phyloP scores from a whole-genome alignment of 1,140 invertebrate genomes.

The Thalassaphorura encarpata region DNA sequence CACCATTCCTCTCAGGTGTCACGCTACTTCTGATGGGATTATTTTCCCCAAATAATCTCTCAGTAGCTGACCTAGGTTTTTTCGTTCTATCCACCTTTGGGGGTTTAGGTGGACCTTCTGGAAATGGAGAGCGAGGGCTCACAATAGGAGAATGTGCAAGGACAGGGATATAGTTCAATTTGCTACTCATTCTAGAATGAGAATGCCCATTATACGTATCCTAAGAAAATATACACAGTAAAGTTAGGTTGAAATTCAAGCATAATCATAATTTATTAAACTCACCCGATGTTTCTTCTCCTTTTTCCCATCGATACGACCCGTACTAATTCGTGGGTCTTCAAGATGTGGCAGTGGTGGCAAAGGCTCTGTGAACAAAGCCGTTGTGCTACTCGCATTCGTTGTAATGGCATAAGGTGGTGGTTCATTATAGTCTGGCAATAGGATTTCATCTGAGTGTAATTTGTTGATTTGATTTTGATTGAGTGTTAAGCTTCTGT shows the following conservation, averaged over 20 bases:
- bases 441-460: conserved; percentile 32
- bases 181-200: conserved; percentile 6
- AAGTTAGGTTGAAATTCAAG: neutral
- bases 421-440: conserved; percentile 48
- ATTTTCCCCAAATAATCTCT: conserved; percentile 49
- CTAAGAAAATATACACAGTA: neutral
- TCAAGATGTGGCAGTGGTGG: conserved; percentile 14
- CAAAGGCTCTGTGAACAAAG: neutral
- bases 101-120: conserved; percentile 40
- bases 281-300: neutral
- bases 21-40: conserved; percentile 6
- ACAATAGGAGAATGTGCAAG: conserved; percentile 11
- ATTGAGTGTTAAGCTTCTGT: conserved; percentile 38
- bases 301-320: neutral
- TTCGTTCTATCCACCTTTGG: conserved; percentile 66
- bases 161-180: conserved; percentile 14
- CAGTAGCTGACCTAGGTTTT: conserved; percentile 49
- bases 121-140: conserved; percentile 33
- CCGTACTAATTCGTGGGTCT: neutral
- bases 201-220: neutral
- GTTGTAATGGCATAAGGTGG: conserved; percentile 56
- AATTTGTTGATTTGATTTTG: conserved; percentile 9
- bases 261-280: conserved; percentile 7
- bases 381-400: neutral
- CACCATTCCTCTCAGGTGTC: neutral